These are phyloP conservation scores for Lochmaea crataegi DNA, from an alignment of 2,888 invertebrate species.

Conservation along the genomic window DNA sequence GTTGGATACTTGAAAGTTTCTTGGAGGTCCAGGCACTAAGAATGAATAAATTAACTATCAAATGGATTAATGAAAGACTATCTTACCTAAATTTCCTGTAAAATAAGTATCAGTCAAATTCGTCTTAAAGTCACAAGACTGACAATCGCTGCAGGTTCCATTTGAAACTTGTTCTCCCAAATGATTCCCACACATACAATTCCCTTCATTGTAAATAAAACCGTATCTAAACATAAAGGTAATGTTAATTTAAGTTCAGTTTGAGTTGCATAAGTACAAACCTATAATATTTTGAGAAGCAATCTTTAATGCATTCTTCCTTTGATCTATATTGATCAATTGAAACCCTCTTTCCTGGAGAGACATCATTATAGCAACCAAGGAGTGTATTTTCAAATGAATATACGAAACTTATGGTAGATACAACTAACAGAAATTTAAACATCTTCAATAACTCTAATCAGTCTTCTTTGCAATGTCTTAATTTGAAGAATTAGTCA, in stretches of 20 bases:
- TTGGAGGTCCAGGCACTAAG: conserved; percentile 77
- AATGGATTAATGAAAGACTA: neutral
- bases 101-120: conserved; percentile 55
- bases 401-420: conserved; percentile 25
- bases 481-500: conserved; percentile 27
- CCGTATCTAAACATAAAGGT: conserved; percentile 53
- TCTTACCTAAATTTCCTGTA: conserved; percentile 56
- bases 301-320: conserved; percentile 51
- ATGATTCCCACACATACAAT: conserved; percentile 58
- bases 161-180: conserved; percentile 55
- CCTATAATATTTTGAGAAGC: conserved; percentile 54
- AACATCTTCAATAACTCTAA: conserved; percentile 38
- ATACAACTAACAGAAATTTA: conserved; percentile 32
- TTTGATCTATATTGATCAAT: conserved; percentile 43
- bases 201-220: conserved; percentile 48
- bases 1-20: conserved; percentile 69
- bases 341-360: conserved; percentile 42
- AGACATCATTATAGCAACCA: conserved; percentile 55
- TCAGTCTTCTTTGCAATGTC: conserved; percentile 41
- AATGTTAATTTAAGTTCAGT: neutral
- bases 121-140: conserved; percentile 47
- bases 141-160: conserved; percentile 50
- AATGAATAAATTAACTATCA: conserved; percentile 18
- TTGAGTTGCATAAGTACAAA: conserved; percentile 36
- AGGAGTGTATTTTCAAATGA: conserved; percentile 42